Conservation (phyloP, 1,140 invertebrate species). For the Drosophila varians region DNA sequence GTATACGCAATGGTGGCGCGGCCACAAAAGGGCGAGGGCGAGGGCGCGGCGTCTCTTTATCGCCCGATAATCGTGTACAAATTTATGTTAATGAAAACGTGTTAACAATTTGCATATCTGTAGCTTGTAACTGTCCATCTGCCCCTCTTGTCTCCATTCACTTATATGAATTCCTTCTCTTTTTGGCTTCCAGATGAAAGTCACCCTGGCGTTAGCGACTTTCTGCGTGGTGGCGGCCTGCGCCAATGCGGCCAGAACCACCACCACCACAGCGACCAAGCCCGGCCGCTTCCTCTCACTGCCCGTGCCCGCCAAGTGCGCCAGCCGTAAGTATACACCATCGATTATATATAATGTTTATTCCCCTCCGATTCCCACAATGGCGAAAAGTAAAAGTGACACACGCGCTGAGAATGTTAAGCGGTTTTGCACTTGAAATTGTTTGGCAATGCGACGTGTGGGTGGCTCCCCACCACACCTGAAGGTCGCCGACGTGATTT, state of each 20-base stretch:
- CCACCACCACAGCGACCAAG: constrained; percentile 82
- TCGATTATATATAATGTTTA: background rate
- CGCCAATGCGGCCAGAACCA: constrained; percentile 77
- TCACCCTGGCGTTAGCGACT: constrained; percentile 82
- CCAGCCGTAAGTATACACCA: constrained; percentile 88
- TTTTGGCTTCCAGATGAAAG: constrained; percentile 77
- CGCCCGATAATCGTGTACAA: constrained; percentile 56
- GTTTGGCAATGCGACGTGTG: constrained; percentile 76
- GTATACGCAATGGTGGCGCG: constrained; percentile 53
- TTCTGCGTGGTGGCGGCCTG: constrained; percentile 81
- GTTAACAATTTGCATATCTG: constrained; percentile 57
- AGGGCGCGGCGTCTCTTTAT: constrained; percentile 43
- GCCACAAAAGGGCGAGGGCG: constrained; percentile 54
- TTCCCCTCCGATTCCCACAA: background rate
- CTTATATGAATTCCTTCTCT: constrained; percentile 8
- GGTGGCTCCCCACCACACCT: constrained; percentile 33
- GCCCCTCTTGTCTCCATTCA: background rate
- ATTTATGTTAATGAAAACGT: constrained; percentile 61
- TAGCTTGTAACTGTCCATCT: constrained; percentile 11
- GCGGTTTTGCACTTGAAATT: constrained; percentile 73
- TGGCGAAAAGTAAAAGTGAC: constrained; percentile 72
- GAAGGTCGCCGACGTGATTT: constrained; percentile 68
- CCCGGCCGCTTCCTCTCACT: constrained; percentile 91
- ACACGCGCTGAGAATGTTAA: constrained; percentile 59
- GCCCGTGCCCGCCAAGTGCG: constrained; percentile 91